Evolutionary conservation across 2,888 invertebrate genomes (phyloP).

Genomic region (Busseola fusca): DNA sequence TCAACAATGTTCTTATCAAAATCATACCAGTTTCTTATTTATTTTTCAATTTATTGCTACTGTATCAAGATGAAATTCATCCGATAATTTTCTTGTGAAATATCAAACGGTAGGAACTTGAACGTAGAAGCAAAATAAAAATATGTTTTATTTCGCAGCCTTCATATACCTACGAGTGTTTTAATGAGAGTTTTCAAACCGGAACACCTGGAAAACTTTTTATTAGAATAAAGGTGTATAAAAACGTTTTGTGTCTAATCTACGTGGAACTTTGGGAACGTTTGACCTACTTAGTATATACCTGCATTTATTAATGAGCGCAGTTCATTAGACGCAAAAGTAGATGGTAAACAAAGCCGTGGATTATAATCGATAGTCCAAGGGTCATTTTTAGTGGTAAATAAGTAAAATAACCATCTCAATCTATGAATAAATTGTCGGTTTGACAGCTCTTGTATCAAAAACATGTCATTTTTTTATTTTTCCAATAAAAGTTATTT

Average conservation of each 20-base stretch:
- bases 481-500: no score
- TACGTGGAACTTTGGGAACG: conserved; percentile 9
- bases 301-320: conserved; percentile 18
- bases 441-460: no score
- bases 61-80: conserved; percentile 13
- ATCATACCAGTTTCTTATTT: background rate
- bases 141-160: background rate
- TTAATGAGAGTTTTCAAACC: conserved; percentile 24
- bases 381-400: no score
- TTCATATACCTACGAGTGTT: background rate
- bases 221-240: conserved; percentile 8
- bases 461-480: no score
- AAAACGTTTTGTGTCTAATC: conserved; percentile 11
- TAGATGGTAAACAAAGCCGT: background rate
- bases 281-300: conserved; percentile 13
- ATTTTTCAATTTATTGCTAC: background rate
- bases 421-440: no score
- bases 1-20: background rate
- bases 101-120: background rate
- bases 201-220: background rate
- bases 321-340: conserved; percentile 12
- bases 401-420: no score
- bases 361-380: background rate
- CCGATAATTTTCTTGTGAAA: conserved; percentile 1
- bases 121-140: background rate